These are phyloP conservation scores for Drosophila santomea DNA, from an alignment of 1,140 invertebrate genomes.

Conservation along the genomic window DNA sequence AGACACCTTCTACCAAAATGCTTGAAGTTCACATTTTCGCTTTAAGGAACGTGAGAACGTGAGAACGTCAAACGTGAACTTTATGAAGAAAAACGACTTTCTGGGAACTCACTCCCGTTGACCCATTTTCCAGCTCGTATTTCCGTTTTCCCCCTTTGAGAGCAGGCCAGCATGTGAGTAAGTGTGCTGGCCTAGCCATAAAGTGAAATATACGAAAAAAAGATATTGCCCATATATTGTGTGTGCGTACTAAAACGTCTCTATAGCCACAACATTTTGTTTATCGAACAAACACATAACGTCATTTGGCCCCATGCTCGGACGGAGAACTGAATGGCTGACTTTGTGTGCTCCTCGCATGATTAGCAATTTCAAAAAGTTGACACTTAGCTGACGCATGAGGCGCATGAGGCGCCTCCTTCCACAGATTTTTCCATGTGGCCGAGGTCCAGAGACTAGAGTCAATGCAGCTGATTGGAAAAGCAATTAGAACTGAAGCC, in stretches of 20 bases:
- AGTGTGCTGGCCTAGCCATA: constrained; percentile 46
- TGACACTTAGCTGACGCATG: constrained; percentile 79
- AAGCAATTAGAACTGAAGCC: constrained; percentile 42
- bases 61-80: constrained; percentile 14
- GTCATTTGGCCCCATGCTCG: constrained; percentile 46
- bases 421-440: not conserved
- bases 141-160: constrained; percentile 17
- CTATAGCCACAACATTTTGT: constrained; percentile 51
- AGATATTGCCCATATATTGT: constrained; percentile 36
- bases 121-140: constrained; percentile 33
- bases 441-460: not conserved
- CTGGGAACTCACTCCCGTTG: constrained; percentile 9
- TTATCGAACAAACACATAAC: constrained; percentile 74
- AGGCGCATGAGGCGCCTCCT: constrained; percentile 67
- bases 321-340: constrained; percentile 22
- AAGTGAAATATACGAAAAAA: constrained; percentile 28
- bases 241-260: constrained; percentile 44
- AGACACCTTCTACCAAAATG: not conserved
- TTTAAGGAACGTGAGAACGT: not conserved
- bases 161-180: constrained; percentile 6
- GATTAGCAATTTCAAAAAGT: constrained; percentile 77
- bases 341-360: constrained; percentile 34
- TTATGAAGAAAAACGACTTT: constrained; percentile 17
- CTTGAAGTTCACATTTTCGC: not conserved
- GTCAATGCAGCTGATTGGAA: constrained; percentile 36